Percentiles rank a stretch among this genome's conserved stretches.
These are phyloP conservation scores for Bungarus multicinctus DNA, from an alignment of 2,113 vertebrate genomes.

Conservation along the genomic window DNA sequence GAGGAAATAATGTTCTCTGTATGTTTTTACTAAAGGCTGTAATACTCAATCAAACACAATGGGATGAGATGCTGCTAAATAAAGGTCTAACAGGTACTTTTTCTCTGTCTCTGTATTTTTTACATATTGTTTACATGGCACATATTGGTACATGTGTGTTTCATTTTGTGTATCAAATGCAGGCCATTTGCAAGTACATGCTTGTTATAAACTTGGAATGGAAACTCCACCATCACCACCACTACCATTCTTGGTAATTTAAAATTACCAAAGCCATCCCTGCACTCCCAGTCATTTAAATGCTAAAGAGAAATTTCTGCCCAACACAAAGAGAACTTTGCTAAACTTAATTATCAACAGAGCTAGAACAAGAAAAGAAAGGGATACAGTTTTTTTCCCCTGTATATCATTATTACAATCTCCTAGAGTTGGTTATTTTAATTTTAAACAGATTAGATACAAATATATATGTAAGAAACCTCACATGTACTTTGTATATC, in stretches of 20 bases:
- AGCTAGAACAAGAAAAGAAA: not conserved
- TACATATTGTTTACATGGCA: not conserved
- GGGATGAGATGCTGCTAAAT: conserved; percentile 71
- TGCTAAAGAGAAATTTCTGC: not conserved
- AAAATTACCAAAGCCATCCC: not conserved
- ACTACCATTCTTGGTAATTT: not conserved
- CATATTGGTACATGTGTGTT: not conserved
- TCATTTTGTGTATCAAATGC: not conserved
- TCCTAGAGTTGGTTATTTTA: not conserved
- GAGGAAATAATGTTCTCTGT: not conserved
- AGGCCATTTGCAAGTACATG: not conserved
- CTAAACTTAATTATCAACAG: not conserved
- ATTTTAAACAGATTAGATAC: not conserved
- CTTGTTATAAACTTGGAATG: not conserved
- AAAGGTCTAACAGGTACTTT: conserved; percentile 72
- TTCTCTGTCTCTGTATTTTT: conserved; percentile 1
- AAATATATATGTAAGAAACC: not conserved
- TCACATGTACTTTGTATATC: not conserved
- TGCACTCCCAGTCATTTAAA: not conserved
- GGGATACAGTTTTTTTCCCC: accelerated
- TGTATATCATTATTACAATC: not conserved
- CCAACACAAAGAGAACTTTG: not conserved
- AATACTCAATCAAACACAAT: conserved; percentile 60
- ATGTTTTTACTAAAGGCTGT: conserved; percentile 50
- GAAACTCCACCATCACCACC: not conserved